Conservation (phyloP, 35 echinoderm and acorn worm species). For the Stichopus chloronotus region DNA sequence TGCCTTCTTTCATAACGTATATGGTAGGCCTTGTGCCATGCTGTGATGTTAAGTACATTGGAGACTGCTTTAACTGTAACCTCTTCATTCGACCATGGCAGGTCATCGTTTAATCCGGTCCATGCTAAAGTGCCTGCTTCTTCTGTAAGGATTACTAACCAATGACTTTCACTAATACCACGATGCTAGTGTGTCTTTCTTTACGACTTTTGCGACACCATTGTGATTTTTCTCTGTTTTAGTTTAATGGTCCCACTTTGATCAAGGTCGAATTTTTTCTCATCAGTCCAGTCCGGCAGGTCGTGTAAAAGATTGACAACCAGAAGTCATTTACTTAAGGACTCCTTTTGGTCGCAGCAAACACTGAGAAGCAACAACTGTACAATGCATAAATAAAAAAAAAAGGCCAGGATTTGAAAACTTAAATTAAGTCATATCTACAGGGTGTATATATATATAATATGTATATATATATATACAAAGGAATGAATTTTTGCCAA, state of each 20-base stretch:
- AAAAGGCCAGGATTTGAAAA: slow-evolving; percentile 16
- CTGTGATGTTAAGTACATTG: slow-evolving; percentile 2
- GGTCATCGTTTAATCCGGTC: no score
- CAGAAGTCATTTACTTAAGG: background rate
- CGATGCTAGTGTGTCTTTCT: no score
- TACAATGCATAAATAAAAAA: slow-evolving; percentile 54
- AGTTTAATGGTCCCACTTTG: no score
- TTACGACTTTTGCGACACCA: no score
- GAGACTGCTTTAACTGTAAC: no score
- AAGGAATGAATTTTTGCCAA: slow-evolving; percentile 59
- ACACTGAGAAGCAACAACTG: slow-evolving; percentile 16
- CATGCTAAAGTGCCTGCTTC: no score
- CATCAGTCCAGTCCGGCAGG: no score
- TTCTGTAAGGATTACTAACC: no score
- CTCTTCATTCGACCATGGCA: no score
- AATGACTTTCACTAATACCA: no score
- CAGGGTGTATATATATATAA: background rate
- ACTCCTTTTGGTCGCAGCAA: slow-evolving; percentile 41
- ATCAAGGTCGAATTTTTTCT: no score
- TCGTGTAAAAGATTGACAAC: background rate
- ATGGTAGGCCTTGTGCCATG: background rate
- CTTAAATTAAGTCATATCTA: slow-evolving; percentile 50
- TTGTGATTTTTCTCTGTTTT: no score
- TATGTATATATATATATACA: slow-evolving; percentile 19
- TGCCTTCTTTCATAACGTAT: background rate